Evolutionary conservation across 2,113 vertebrate species (phyloP), one percentile per base, ranked within the genome.

Genomic region (Ailurus styani): DNA sequence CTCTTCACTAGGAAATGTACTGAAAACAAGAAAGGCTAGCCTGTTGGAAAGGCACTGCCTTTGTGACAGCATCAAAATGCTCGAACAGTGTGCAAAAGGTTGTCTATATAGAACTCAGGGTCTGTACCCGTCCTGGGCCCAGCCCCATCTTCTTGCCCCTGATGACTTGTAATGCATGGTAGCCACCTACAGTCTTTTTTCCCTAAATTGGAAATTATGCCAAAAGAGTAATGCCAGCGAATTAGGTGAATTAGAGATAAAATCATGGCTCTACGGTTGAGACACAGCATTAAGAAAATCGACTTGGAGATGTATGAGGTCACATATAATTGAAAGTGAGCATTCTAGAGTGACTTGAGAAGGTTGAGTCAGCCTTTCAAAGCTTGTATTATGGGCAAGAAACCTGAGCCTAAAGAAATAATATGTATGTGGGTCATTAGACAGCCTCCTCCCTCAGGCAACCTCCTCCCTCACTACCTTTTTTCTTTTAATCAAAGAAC

Each of bases 401-500:
- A 95, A 64, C n/a, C 45, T 75, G 75, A 90, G 40, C 50, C 90
- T 81, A 93, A 88, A 92, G 66, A 96, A 96, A 40, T 75, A 23
- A 29, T 68, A 52, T 2, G 10, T 21, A 54, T 55, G 37, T 82
- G 68, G 47, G 82, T 90, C 84, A 72, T 96, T 85, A 66, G 73
- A 70, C 29, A 90, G 25, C 62, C 40, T 93, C 42, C 73, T 77
- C 42, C 73, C 42, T 31, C 42, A 70, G 66, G 62, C 37, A 90
- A 20, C 60, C 45, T 92, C 73, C 54, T 54, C 64, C 27, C 37
- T 82, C n/a, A n/a, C 75, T 79, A 52, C 55, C 90, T 93, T 60
- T 70, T 85, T 86, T 17, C 84, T 78, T 97, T 96, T 96, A 82
- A 97, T 95, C 96, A 96, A 96, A 96, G 96, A 94, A 77, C 68